A percentile compares a stretch with the other conserved stretches of the same genome.
Evolutionary conservation across 2,888 invertebrate species (phyloP).

Genomic region (Pristionchus exspectatus): DNA sequence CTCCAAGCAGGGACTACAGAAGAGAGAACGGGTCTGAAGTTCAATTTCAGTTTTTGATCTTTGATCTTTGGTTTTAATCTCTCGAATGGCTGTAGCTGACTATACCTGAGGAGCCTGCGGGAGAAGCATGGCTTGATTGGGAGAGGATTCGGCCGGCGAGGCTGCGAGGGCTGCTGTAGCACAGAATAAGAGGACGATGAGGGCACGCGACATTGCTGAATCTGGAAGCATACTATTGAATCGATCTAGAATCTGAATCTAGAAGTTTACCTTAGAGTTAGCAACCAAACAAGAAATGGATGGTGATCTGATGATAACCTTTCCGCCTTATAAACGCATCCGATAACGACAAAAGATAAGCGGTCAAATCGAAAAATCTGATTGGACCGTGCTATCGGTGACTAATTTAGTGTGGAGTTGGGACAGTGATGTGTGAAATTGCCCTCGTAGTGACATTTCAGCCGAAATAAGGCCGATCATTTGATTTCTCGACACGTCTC

Average conservation of each 20-base stretch:
- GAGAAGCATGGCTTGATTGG: neutral
- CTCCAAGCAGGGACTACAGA: neutral
- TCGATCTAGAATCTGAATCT: no score
- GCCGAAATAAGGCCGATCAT: neutral
- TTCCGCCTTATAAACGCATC: neutral
- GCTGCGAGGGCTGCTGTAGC: neutral
- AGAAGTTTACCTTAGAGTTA: neutral
- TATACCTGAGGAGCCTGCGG: neutral
- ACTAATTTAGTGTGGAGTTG: neutral
- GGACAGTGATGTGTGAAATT: slow-evolving; percentile 3
- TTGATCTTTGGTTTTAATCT: no score
- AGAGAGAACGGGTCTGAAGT: neutral
- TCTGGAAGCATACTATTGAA: no score
- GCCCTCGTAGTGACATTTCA: neutral
- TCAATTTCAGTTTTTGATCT: no score
- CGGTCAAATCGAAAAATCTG: neutral
- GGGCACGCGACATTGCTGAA: neutral
- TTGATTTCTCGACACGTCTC: neutral
- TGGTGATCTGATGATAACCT: neutral
- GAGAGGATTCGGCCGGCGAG: neutral
- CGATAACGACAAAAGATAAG: neutral
- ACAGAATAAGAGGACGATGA: neutral
- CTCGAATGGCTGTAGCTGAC: neutral
- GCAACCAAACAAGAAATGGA: neutral
- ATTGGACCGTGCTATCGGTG: neutral